A percentile compares a stretch with the other conserved stretches of the same genome.
These are phyloP conservation scores for Ecliptopera silaceata DNA, from an alignment of 2,888 invertebrate species.

Conservation along the genomic window DNA sequence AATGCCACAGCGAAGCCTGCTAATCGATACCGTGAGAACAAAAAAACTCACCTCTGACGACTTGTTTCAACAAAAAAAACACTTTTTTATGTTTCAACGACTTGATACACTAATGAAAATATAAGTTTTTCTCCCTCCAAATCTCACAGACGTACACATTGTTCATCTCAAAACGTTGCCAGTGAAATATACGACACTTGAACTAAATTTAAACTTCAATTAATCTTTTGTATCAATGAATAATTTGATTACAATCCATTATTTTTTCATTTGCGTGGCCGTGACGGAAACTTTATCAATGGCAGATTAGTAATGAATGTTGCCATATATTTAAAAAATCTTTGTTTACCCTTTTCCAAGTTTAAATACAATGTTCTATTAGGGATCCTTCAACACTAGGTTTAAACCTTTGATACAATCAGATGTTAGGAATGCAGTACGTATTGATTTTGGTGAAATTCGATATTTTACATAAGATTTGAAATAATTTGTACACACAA, in stretches of 20 bases:
- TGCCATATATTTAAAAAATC: constrained; percentile 33
- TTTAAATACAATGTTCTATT: constrained; percentile 25
- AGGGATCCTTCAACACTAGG: constrained; percentile 16
- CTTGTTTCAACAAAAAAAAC: constrained; percentile 56
- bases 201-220: not conserved
- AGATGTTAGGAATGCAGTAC: too few species aligned
- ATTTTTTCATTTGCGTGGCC: constrained; percentile 53
- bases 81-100: constrained; percentile 47
- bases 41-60: constrained; percentile 59
- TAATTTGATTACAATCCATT: constrained; percentile 52
- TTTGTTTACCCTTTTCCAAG: constrained; percentile 19
- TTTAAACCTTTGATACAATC: not conserved
- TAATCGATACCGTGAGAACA: constrained; percentile 61
- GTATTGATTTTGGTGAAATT: too few species aligned
- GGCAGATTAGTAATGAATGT: constrained; percentile 33
- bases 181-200: constrained; percentile 11
- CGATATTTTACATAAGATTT: too few species aligned
- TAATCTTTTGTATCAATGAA: constrained; percentile 41
- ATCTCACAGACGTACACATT: constrained; percentile 26
- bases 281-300: constrained; percentile 35
- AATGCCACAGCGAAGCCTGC: constrained; percentile 33
- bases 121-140: constrained; percentile 34
- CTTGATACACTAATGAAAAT: constrained; percentile 32
- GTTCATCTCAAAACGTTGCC: constrained; percentile 9
- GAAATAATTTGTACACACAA: too few species aligned